Percentiles rank a stretch among this genome's conserved stretches.
Conservation (phyloP, 2,797 vertebrate species). For the Hydrolagus colliei region DNA sequence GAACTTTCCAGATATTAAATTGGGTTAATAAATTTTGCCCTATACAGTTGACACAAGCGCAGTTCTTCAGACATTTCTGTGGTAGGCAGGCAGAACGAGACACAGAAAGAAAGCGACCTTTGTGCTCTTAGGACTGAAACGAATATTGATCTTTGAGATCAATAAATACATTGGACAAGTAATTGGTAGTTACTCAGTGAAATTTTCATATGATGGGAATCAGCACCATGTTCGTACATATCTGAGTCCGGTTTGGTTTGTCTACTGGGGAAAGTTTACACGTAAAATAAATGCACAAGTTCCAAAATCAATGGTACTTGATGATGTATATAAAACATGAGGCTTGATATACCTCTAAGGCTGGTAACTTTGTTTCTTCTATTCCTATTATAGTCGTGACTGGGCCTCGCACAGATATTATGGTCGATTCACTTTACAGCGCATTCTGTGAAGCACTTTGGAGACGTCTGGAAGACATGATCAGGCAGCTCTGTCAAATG, state of each 20-base stretch:
- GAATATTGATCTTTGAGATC: slow-evolving; percentile 8
- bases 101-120: not conserved
- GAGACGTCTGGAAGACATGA: too few species aligned
- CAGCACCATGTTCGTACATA: not conserved
- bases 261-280: not conserved
- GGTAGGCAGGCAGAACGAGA: not conserved
- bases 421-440: too few species aligned
- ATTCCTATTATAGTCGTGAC: not conserved
- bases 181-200: not conserved
- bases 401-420: too few species aligned
- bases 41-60: not conserved
- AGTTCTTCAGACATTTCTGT: not conserved
- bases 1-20: not conserved
- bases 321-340: not conserved
- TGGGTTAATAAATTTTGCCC: not conserved
- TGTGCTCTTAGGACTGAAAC: not conserved
- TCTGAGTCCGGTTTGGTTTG: not conserved
- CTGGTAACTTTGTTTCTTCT: not conserved
- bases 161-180: slow-evolving; percentile 11
- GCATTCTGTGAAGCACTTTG: too few species aligned
- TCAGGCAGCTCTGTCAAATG: too few species aligned
- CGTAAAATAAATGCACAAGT: not conserved
- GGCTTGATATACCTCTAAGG: not conserved
- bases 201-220: not conserved
- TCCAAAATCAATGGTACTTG: not conserved